Base-by-base conservation (phyloP, 2,888 invertebrate species). In the Phyllotreta cruciferae region DNA sequence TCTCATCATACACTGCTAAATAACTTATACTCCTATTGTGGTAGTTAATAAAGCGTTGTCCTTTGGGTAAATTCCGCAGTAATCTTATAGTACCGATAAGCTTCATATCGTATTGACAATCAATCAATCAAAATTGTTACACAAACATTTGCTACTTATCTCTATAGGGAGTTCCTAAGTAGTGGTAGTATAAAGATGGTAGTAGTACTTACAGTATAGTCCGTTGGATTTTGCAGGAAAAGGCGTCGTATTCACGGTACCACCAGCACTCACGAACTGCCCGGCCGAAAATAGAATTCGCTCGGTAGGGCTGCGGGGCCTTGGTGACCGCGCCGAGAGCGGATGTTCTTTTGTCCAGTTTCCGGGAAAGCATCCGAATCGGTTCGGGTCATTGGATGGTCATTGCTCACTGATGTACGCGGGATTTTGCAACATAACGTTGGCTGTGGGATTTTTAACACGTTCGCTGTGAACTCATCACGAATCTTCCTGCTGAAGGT, bases 371-470 rank as follows among this genome's bases (percentile, higher is more conserved):
- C 78, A 77, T 73, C 73, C 62, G 71, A 75, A 74, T 73, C 24
- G 24, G 77, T 78, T 78, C 79, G 78, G 81, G 81, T 81, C 81
- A 81, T 75, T 80, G 81, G 79, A 80, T 81, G 80, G 79, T 79
- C 81, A 81, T 79, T 79, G 79, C 77, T 76, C 79, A 78, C 75
- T 70, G 47, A 24, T 60, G 50, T 62, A 60, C 42, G n/a, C 47
- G 63, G 38, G 62, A 68, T 66, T 68, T 66, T 63, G 64, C 14
- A 57, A 61, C 60, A 41, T 44, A 50, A 58, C 47, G 44, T 50
- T 37, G 35, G 41, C 53, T 60, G 61, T 45, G 36, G 36, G 42
- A 39, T 41, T 44, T 13, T 11, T 60, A n/a, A 7, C 38, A 37
- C 37, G 10, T 10, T 24, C 13, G 24, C 36, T 8, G 6, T 41